Conservation (phyloP, 2,888 invertebrate genomes). For the Malacosoma neustria region DNA sequence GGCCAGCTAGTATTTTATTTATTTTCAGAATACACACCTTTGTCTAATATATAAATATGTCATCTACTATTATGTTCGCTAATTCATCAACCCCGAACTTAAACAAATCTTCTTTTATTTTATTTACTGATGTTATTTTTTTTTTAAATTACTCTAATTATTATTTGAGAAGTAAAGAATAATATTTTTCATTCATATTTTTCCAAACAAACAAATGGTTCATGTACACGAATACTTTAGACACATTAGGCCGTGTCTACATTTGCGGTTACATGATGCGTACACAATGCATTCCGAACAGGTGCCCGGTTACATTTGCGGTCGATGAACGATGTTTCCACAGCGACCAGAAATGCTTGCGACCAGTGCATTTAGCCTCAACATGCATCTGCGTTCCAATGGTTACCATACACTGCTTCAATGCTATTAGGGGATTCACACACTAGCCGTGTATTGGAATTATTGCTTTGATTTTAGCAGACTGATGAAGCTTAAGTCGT, state of each 20-base stretch:
- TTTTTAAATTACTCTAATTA: too few relatives aligned
- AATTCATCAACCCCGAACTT: too few relatives aligned
- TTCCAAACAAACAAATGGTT: background rate
- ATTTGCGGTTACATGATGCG: slow-evolving; percentile 4
- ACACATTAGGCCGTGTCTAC: background rate
- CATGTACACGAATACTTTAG: background rate
- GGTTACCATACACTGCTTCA: slow-evolving; percentile 14
- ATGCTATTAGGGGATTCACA: slow-evolving; percentile 19
- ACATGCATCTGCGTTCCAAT: slow-evolving; percentile 13
- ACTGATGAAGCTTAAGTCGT: background rate
- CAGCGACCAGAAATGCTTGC: slow-evolving; percentile 17
- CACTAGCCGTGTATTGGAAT: slow-evolving; percentile 11
- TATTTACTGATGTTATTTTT: too few relatives aligned
- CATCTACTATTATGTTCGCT: too few relatives aligned
- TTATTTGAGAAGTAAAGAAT: too few relatives aligned
- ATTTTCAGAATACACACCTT: too few relatives aligned
- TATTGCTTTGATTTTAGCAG: slow-evolving; percentile 2
- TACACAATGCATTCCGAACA: slow-evolving; percentile 24
- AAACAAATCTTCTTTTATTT: too few relatives aligned
- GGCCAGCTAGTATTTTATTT: too few relatives aligned
- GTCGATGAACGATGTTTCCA: slow-evolving; percentile 34
- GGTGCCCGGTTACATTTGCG: slow-evolving; percentile 36
- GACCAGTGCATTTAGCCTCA: slow-evolving; percentile 9
- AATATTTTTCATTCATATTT: too few relatives aligned
- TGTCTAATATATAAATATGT: too few relatives aligned